Percentiles rank a stretch among this genome's conserved stretches.
Evolutionary conservation across 2,797 vertebrate genomes (phyloP).

Genomic region (Novumbra hubbsi): DNA sequence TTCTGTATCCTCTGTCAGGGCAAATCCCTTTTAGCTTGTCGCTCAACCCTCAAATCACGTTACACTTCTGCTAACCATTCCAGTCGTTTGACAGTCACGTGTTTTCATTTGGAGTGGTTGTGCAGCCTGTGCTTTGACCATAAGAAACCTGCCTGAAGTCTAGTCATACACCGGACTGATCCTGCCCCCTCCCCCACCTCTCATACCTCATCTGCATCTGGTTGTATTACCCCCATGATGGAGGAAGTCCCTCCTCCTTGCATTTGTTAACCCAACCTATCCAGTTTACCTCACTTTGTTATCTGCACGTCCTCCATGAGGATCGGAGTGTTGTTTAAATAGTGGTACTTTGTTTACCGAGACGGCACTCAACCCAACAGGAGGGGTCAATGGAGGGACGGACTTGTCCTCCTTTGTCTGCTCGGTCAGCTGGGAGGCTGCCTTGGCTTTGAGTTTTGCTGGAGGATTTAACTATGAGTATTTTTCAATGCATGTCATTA

Average conservation of each 20-base stretch:
- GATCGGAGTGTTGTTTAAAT: neutral
- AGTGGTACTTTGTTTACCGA: neutral
- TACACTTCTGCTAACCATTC: neutral
- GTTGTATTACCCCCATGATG: no score
- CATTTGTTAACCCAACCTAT: neutral
- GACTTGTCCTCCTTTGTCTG: neutral
- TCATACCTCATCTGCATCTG: constrained; percentile 1
- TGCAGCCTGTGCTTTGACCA: neutral
- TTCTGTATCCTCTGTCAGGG: neutral
- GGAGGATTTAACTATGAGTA: neutral
- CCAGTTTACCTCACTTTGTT: constrained; percentile 9
- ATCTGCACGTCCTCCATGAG: neutral
- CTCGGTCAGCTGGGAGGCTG: neutral
- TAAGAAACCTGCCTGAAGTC: neutral
- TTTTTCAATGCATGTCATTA: no score
- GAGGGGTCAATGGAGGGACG: neutral
- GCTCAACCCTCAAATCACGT: neutral
- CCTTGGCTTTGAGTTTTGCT: neutral
- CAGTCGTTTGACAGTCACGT: neutral
- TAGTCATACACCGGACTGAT: neutral
- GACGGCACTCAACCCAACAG: neutral
- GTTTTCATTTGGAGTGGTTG: neutral
- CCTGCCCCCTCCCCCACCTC: constrained; percentile 8
- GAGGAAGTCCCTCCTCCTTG: neutral
- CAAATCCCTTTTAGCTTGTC: neutral